phyloP scores from a whole-genome alignment of 1,140 invertebrate species.

The Lepidurus apus region DNA sequence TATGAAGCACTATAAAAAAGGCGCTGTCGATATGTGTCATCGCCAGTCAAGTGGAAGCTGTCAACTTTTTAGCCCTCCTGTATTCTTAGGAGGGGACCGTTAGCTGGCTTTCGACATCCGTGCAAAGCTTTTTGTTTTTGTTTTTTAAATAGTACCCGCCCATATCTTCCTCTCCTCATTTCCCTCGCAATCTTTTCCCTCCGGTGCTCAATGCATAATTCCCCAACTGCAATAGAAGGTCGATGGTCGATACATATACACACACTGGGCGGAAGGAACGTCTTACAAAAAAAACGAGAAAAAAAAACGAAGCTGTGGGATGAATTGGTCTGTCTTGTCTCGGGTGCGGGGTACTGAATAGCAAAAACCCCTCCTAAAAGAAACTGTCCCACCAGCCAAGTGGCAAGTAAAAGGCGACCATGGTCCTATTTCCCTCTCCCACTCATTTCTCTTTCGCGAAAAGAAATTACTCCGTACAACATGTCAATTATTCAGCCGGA shows the following conservation, averaged over 20 bases:
- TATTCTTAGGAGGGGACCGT: neutral
- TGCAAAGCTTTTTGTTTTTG: no score
- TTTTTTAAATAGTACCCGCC: neutral
- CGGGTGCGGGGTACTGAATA: neutral
- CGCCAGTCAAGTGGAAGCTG: conserved; percentile 1
- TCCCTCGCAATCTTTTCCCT: neutral
- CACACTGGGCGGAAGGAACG: neutral
- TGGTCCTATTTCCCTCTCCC: neutral
- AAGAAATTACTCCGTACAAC: neutral
- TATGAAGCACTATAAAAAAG: conserved; percentile 5
- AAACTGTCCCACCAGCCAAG: neutral
- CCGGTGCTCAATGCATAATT: conserved; percentile 11
- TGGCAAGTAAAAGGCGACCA: neutral
- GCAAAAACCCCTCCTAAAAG: neutral
- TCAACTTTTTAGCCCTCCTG: neutral
- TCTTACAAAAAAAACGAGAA: neutral
- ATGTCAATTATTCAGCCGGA: neutral
- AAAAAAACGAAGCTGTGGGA: neutral
- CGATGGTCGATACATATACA: neutral
- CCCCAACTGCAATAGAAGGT: neutral
- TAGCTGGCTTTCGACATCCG: no score
- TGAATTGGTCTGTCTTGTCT: conserved; percentile 17
- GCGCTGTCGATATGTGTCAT: neutral
- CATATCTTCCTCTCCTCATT: neutral
- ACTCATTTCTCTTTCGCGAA: neutral